phyloP scores from a whole-genome alignment of 2,797 vertebrate genomes.

The Phoebastria nigripes region DNA sequence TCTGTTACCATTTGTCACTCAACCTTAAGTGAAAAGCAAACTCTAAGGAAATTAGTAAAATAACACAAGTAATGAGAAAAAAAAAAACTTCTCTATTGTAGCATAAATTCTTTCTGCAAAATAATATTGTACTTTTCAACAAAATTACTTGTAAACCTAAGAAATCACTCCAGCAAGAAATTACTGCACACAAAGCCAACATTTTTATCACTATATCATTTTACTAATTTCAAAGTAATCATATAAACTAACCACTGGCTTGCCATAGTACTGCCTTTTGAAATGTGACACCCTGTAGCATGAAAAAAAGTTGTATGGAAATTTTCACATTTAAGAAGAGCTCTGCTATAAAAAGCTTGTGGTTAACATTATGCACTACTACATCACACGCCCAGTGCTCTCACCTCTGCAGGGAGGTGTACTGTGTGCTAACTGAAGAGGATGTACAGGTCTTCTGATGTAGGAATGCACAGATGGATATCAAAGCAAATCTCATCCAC shows the following conservation, averaged over 20 bases:
- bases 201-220: slow-evolving; percentile 17
- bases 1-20: neutral
- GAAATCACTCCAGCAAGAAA: slow-evolving; percentile 22
- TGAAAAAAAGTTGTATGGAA: slow-evolving; percentile 17
- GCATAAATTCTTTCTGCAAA: neutral
- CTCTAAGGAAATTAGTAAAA: neutral
- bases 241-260: slow-evolving; percentile 5
- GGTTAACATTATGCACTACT: slow-evolving; percentile 18
- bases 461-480: slow-evolving; percentile 8
- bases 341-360: slow-evolving; percentile 45
- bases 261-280: slow-evolving; percentile 9
- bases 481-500: neutral
- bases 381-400: slow-evolving; percentile 1
- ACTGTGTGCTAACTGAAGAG: neutral
- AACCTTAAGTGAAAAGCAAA: neutral
- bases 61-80: neutral
- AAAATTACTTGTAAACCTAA: neutral
- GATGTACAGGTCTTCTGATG: neutral
- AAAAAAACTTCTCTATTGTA: neutral
- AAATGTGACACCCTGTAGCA: slow-evolving; percentile 29
- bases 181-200: neutral
- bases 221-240: slow-evolving; percentile 47
- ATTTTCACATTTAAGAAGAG: slow-evolving; percentile 32
- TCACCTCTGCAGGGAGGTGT: slow-evolving; percentile 2
- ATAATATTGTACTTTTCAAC: neutral